phyloP scores from a whole-genome alignment of 2,888 invertebrate species.

The Polydesmus complanatus region DNA sequence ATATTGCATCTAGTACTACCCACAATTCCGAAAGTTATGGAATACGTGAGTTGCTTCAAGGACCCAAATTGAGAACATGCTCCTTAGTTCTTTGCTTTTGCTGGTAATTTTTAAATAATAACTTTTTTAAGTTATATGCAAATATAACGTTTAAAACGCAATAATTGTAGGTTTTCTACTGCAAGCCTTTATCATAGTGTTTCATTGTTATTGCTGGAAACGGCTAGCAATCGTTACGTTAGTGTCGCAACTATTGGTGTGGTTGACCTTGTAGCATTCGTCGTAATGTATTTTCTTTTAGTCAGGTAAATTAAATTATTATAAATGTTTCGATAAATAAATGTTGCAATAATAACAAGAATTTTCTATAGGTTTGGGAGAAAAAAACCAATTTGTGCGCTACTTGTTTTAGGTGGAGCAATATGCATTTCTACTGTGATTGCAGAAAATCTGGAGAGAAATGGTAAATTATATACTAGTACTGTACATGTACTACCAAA shows the following conservation, averaged over 20 bases:
- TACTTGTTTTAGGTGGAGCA: conserved; percentile 16
- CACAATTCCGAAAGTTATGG: conserved; percentile 14
- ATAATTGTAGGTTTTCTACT: conserved; percentile 34
- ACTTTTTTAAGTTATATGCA: background rate
- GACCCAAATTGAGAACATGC: conserved; percentile 25
- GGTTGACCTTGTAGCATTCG: conserved; percentile 36
- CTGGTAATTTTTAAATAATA: conserved; percentile 23
- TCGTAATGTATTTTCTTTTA: conserved; percentile 14
- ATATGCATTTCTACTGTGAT: conserved; percentile 16
- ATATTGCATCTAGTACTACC: conserved; percentile 16
- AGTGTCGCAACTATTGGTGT: conserved; percentile 37
- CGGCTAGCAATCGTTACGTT: conserved; percentile 37
- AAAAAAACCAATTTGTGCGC: conserved; percentile 13
- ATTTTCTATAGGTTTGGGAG: conserved; percentile 16
- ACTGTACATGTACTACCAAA: no score
- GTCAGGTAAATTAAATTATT: conserved; percentile 12
- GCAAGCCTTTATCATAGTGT: conserved; percentile 36
- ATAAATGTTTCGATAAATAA: background rate
- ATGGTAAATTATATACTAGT: background rate
- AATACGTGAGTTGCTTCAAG: conserved; percentile 23
- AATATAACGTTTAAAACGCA: background rate
- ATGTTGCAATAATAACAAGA: background rate
- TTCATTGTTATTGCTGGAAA: conserved; percentile 32
- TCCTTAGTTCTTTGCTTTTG: conserved; percentile 28
- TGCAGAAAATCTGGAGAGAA: conserved; percentile 17